Conservation (phyloP, 2,888 invertebrate species). For the Caenorhabditis auriculariae region DNA sequence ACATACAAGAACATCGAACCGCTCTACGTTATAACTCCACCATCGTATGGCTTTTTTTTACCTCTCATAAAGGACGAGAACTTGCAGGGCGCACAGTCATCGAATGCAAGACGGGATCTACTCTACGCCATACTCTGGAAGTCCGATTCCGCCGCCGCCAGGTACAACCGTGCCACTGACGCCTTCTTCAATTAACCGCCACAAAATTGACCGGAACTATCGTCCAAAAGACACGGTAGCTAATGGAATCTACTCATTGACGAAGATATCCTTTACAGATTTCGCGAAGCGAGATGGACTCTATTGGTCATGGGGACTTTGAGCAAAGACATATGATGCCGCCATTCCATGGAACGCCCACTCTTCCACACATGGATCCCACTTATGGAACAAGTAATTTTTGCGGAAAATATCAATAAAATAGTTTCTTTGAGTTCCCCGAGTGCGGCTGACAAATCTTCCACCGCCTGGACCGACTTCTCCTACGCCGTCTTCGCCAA, state of each 20-base stretch:
- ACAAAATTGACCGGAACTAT: constrained; percentile 14
- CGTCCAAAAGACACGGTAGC: constrained; percentile 5
- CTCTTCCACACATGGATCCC: constrained; percentile 16
- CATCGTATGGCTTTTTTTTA: constrained; percentile 17
- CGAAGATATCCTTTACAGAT: too few relatives aligned
- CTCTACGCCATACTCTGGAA: constrained; percentile 53
- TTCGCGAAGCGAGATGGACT: too few relatives aligned
- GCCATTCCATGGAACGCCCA: constrained; percentile 1
- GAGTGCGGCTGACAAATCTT: constrained; percentile 27
- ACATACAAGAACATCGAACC: constrained; percentile 61
- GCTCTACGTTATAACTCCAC: constrained; percentile 59
- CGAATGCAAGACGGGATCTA: constrained; percentile 47
- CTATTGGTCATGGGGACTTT: too few relatives aligned
- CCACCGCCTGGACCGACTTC: constrained; percentile 18
- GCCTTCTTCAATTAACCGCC: constrained; percentile 27
- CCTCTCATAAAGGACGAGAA: not conserved
- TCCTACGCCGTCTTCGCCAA: constrained; percentile 16
- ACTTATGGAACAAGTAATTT: constrained; percentile 34
- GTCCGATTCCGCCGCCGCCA: constrained; percentile 47
- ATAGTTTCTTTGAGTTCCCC: constrained; percentile 29
- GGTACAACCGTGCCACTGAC: constrained; percentile 40
- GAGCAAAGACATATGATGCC: too few relatives aligned
- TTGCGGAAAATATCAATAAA: not conserved
- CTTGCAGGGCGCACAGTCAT: constrained; percentile 21
- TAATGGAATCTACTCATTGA: constrained; percentile 1